These are phyloP conservation scores for Cyaniris semiargus DNA, from an alignment of 2,888 invertebrate genomes.

Conservation along the genomic window DNA sequence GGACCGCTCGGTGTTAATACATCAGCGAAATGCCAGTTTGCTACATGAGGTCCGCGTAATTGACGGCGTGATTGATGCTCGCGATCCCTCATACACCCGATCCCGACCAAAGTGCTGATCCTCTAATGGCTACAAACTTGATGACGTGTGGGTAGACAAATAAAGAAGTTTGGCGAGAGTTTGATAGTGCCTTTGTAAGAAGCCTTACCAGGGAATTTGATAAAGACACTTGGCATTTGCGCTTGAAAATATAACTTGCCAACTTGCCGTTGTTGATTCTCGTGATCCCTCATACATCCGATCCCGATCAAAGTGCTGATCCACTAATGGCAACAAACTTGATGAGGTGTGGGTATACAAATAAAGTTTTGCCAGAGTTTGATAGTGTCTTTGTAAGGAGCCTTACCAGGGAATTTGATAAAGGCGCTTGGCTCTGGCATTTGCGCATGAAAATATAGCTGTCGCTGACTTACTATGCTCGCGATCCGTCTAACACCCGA, in stretches of 20 bases:
- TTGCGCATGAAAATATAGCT: no score
- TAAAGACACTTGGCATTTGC: no score
- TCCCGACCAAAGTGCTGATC: conserved; percentile 2
- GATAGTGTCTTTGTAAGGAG: no score
- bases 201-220: no score
- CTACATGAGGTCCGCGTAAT: conserved; percentile 17
- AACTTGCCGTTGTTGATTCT: no score
- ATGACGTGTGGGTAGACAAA: no score
- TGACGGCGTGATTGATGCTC: neutral
- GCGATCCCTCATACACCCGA: conserved; percentile 14
- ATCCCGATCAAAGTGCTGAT: neutral
- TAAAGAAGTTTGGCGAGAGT: neutral
- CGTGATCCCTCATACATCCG: neutral
- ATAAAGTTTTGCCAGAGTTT: neutral
- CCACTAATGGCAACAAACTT: neutral
- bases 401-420: no score
- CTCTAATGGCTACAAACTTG: neutral
- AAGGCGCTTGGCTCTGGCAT: no score
- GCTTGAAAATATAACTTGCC: no score
- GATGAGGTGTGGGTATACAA: neutral
- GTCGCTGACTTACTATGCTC: neutral
- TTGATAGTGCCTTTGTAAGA: no score
- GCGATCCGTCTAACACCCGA: conserved; percentile 1
- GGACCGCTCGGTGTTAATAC: neutral
- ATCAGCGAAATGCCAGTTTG: conserved; percentile 6